Conservation (phyloP, 2,888 invertebrate species). For the Pyrrhosoma nymphula region DNA sequence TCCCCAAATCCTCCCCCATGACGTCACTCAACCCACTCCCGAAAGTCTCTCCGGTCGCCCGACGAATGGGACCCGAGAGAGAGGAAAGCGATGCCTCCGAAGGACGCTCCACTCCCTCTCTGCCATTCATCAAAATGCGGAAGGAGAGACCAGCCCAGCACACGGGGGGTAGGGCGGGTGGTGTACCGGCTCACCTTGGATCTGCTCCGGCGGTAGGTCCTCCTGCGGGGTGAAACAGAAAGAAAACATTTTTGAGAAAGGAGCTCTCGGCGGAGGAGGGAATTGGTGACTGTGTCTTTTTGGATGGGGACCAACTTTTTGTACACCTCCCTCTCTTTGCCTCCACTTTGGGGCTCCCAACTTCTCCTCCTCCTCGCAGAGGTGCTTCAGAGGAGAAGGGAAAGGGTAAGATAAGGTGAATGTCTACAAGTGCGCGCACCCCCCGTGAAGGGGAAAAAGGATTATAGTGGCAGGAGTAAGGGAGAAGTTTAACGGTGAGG, state of each 20-base stretch:
- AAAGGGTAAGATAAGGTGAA: neutral
- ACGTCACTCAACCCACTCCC: neutral
- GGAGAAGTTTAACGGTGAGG: neutral
- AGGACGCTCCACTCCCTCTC: neutral
- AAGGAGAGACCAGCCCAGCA: neutral
- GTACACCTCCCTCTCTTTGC: neutral
- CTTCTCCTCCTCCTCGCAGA: neutral
- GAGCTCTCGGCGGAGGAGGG: neutral
- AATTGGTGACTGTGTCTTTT: slow-evolving; percentile 25
- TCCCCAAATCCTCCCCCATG: neutral
- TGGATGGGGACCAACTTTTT: slow-evolving; percentile 8
- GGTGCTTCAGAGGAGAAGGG: neutral
- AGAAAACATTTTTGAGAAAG: slow-evolving; percentile 69
- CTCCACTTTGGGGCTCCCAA: neutral
- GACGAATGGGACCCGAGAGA: neutral
- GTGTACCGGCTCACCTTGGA: slow-evolving; percentile 86
- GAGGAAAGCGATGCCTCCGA: neutral
- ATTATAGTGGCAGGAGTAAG: neutral
- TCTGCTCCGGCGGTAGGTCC: slow-evolving; percentile 94
- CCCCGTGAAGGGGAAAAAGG: neutral
- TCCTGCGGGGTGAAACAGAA: slow-evolving; percentile 85
- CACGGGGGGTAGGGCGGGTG: neutral
- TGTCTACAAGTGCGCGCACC: neutral
- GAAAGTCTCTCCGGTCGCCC: neutral
- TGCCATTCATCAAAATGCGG: neutral